A percentile compares a stretch with the other conserved stretches of the same genome.
Conservation (phyloP, 2,113 vertebrate genomes). For the Poeciliopsis occidentalis region DNA sequence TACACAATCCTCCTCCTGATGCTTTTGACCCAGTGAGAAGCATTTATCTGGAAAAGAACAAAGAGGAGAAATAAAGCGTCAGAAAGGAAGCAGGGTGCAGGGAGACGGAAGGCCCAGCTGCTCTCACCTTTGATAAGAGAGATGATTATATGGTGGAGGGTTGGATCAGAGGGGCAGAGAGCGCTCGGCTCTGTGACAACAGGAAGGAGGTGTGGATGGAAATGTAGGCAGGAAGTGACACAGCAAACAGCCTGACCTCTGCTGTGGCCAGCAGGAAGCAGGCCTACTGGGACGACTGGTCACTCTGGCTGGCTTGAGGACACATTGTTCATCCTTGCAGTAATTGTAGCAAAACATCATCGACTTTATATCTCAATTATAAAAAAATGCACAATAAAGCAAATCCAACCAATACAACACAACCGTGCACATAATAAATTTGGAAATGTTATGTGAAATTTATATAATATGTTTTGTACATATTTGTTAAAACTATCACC, state of each 20-base stretch:
- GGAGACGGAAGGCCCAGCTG: background rate
- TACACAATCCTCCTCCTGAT: constrained; percentile 1
- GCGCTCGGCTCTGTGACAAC: constrained; percentile 37
- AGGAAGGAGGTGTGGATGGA: background rate
- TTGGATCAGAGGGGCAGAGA: constrained; percentile 37
- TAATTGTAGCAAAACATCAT: background rate
- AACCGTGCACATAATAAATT: too few species aligned
- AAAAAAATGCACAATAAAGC: too few species aligned
- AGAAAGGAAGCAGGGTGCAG: background rate
- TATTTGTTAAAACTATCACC: too few species aligned
- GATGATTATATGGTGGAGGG: constrained; percentile 34
- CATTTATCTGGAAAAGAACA: constrained; percentile 12
- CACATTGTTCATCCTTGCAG: background rate
- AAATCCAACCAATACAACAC: too few species aligned
- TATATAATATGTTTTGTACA: too few species aligned
- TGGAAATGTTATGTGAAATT: too few species aligned
- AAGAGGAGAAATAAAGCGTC: background rate
- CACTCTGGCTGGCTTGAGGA: background rate
- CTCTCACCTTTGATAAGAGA: constrained; percentile 18
- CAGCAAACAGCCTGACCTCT: constrained; percentile 43
- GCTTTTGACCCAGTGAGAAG: constrained; percentile 1
- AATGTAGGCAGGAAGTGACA: constrained; percentile 2
- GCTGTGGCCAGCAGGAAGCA: constrained; percentile 26
- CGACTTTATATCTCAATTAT: too few species aligned
- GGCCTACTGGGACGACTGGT: background rate